phyloP scores from a whole-genome alignment of 2,888 invertebrate species.

The Patella caerulea region DNA sequence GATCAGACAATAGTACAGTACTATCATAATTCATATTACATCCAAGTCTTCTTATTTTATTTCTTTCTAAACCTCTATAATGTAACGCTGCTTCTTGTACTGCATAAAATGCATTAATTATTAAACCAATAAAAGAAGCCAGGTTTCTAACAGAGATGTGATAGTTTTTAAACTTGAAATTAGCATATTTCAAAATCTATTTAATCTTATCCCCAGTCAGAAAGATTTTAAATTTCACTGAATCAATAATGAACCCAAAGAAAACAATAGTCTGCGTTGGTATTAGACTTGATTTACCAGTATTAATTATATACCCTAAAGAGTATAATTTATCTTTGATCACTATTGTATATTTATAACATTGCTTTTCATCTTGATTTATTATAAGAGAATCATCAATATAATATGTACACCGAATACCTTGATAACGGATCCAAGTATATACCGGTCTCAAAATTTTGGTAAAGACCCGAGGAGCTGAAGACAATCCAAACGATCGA shows the following conservation, averaged over 20 bases:
- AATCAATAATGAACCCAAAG: background rate
- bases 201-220: background rate
- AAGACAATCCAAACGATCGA: background rate
- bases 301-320: background rate
- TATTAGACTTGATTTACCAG: background rate
- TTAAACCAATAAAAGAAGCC: conserved; percentile 21
- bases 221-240: background rate
- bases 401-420: conserved; percentile 9
- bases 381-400: background rate
- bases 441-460: background rate
- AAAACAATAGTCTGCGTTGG: background rate
- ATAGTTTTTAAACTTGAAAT: background rate
- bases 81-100: conserved; percentile 6
- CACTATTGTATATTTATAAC: background rate
- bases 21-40: background rate
- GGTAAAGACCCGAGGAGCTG: background rate
- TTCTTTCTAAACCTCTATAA: background rate
- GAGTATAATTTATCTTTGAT: conserved; percentile 16
- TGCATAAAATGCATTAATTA: conserved; percentile 17
- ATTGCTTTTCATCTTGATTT: background rate
- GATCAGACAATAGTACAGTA: too few species aligned
- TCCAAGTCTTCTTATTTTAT: background rate
- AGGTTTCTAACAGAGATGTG: background rate
- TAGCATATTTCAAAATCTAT: background rate
- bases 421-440: conserved; percentile 14